A percentile compares a stretch with the other conserved stretches of the same genome.
Conservation (phyloP, 2,888 invertebrate genomes). For the Pteria penguin region DNA sequence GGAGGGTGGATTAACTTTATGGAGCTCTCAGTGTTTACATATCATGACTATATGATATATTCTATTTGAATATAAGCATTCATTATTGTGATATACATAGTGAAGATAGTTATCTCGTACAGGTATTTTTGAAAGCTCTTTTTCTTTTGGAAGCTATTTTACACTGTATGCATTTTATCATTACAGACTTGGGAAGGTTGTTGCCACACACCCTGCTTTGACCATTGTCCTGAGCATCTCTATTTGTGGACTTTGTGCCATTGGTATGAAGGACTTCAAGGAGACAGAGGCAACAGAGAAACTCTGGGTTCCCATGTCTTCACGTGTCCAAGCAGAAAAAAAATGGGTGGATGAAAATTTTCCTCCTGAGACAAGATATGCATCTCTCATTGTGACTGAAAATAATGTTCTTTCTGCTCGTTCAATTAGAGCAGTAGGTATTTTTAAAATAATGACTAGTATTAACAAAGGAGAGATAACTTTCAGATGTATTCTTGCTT, state of each 20-base stretch:
- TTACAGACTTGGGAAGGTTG: constrained; percentile 64
- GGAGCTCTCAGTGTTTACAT: too few relatives aligned
- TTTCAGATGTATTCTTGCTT: too few relatives aligned
- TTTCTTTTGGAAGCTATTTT: too few relatives aligned
- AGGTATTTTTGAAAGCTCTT: too few relatives aligned
- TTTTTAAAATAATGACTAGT: too few relatives aligned
- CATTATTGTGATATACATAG: too few relatives aligned
- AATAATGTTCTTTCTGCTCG: constrained; percentile 58
- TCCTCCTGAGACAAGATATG: constrained; percentile 65
- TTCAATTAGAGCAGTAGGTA: constrained; percentile 62
- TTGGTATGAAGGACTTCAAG: constrained; percentile 67
- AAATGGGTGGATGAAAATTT: constrained; percentile 64
- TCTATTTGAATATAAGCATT: too few relatives aligned
- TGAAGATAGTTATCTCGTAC: too few relatives aligned
- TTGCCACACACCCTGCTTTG: constrained; percentile 62
- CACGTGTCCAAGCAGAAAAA: constrained; percentile 64
- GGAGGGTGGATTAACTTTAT: too few relatives aligned
- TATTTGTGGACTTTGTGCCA: constrained; percentile 64
- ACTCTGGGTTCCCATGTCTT: constrained; percentile 68
- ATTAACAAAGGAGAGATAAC: too few relatives aligned
- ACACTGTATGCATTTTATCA: too few relatives aligned
- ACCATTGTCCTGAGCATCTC: constrained; percentile 58
- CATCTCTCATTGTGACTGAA: constrained; percentile 57
- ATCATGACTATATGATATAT: too few relatives aligned
- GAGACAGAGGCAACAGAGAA: constrained; percentile 66